Evolutionary conservation across 2,888 invertebrate genomes (phyloP).

Genomic region (Aphodius sticticus): DNA sequence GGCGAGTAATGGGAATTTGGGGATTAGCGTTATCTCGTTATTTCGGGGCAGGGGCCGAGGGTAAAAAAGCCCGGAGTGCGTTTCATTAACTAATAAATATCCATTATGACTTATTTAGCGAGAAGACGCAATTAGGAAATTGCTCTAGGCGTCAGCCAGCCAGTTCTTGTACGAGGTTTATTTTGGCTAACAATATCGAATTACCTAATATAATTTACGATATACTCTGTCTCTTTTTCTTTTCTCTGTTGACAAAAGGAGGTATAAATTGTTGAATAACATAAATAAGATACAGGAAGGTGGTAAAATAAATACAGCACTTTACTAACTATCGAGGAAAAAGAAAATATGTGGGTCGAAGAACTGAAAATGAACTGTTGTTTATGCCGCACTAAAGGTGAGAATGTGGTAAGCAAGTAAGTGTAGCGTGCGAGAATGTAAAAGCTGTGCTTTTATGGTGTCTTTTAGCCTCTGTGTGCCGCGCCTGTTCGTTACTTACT

Average conservation of each 20-base stretch:
- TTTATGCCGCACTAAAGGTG: neutral
- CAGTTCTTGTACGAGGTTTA: neutral
- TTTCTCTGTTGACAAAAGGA: too few species aligned
- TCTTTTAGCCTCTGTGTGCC: neutral
- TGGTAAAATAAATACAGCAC: too few species aligned
- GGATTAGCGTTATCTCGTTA: slow-evolving; percentile 4
- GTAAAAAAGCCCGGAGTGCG: neutral
- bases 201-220: neutral
- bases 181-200: neutral
- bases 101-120: slow-evolving; percentile 4
- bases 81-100: neutral
- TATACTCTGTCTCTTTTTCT: too few species aligned
- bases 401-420: neutral
- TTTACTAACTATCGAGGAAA: neutral
- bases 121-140: slow-evolving; percentile 4
- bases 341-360: neutral
- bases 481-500: slow-evolving; percentile 35
- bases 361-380: neutral
- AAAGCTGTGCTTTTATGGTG: neutral
- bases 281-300: too few species aligned
- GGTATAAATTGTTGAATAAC: too few species aligned
- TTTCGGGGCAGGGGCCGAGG: neutral
- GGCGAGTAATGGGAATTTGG: slow-evolving; percentile 4
- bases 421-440: neutral
- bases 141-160: neutral